Base-by-base conservation (phyloP, 1,140 invertebrate genomes). In the Spodoptera litura region DNA sequence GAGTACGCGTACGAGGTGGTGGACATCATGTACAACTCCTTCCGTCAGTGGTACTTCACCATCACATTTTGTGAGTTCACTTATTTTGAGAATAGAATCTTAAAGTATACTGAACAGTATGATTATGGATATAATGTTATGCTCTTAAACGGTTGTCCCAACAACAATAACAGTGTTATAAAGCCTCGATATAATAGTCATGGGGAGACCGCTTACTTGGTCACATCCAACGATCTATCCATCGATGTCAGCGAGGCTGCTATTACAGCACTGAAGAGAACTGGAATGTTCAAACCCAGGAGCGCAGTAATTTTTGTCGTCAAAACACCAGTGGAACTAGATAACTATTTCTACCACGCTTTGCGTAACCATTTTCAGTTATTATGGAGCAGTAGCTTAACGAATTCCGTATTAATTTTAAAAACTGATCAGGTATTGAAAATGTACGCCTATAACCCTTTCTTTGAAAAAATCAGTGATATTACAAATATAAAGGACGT, bases 51-150 rank as follows among this genome's bases (percentile, higher is more conserved):
- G 93, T 93, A 89, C 72, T 93, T 92, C 58, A 94, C 93, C 0
- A 85, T 93, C 13, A 92, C 91, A 0, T 93, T 92, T 64, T 94
- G 93, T 78, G 91, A 94, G 35, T 94, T 93, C 62, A 93, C 92
- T 1, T 93, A 93, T 72, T 93, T 94, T 58, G 93, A 94, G 70
- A 94, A 93, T 56, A 88, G 88, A 71, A 91, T 94, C 6, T 75
- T 94, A 10, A 93, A 92, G 83, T 92, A 93, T 78, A 93, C 85
- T 6, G 92, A 93, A 82, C 93, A 81, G 27, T 89, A 85, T 62
- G 86, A 81, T 0, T 75, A 91, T 58, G 92, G 92, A 38, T 92
- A 93, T 64, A 91, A 92, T 13, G 90, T 94, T 8, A 85, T 93
- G 82, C 86, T 93, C 13, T 64, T 93, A 8, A 92, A 91, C 59